Base-by-base conservation (phyloP, 2,113 vertebrate species). In the Speoplatyrhinus poulsoni region DNA sequence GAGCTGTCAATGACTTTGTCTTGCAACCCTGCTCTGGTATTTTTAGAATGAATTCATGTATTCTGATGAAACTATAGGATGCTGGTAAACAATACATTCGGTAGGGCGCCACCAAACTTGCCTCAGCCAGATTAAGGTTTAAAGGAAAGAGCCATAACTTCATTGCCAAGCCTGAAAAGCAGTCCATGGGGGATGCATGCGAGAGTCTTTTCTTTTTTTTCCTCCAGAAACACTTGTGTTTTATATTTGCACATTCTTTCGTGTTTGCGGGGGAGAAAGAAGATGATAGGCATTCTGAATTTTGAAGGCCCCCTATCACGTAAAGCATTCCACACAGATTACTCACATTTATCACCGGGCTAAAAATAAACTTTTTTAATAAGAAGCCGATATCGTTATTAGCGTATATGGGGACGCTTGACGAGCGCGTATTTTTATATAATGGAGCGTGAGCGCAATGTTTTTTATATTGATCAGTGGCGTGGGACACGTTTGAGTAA, bases 221-320 rank as follows among this genome's bases (percentile, higher is more conserved):
- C 71, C 32, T 70, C 53, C 70, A 68, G 83, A 88, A 85, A 88
- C 89, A 90, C 89, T 92, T 87, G 85, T 92, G 91, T 90, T 92
- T 92, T 80, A 82, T 89, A 92, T 92, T 92, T 92, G 82, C 85
- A 92, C 88, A 90, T 92, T 92, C 90, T 84, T 92, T 46, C 70
- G 87, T 73, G 81, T 82, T 89, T 81, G 80, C 60, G 73, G 84
- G 85, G 85, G 85, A 81, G 79, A 69, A 81, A 61, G 66, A 79
- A 67, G 81, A 89, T 68, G 79, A 86, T 69, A 88, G 64, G 4
- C 53, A 69, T 65, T 79, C 60, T 46, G 64, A 73, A 76, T 85
- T 72, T 82, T 71, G 79, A 84, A 89, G 84, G 65, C 52, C 72
- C 74, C 56, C 80, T 82, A 82, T 81, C 84, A 89, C 79, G 67